Base-by-base conservation (phyloP, 2,888 invertebrate genomes). In the Parapristionchus giblindavisi region DNA sequence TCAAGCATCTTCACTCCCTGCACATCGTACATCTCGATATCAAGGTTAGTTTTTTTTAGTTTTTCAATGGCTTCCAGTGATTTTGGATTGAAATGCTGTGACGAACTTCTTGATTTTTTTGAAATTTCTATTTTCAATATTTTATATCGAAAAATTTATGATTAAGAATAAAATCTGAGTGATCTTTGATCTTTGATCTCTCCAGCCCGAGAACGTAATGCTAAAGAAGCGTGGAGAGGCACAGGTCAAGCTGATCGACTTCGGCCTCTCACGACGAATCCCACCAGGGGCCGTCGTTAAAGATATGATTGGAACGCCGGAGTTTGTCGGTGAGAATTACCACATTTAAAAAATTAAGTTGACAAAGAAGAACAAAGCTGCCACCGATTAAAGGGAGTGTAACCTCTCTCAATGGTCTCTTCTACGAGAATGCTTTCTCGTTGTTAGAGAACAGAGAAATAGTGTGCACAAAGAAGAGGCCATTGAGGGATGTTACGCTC, bases 21-120 rank as follows among this genome's bases (percentile, higher is more conserved):
- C 90, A 91, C 85, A 91, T 92, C 79, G 92, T 91, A 78, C 92
- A 92, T 88, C 89, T 92, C 79, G 92, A 92, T 88, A 90, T 92
- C 77, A 92, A 92, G 89, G 90, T 8, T n/a, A n/a, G 14, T 24
- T 58, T 27, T 17, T 43, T 17, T n/a, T n/a, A n/a, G n/a, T n/a
- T n/a, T n/a, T n/a, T n/a, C n/a, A n/a, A n/a, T n/a, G n/a, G n/a
- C n/a, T 14, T 48, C 21, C 21, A 48, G 11, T 48, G 48, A 48
- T 48, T 48, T 48, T 48, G 48, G 21, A 48, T 21, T 11, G 48
- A 14, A 21, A 11, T 14, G 21, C 48, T 48, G 21, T 14, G 11
- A 14, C 21, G 11, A 21, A 48, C 21, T 21, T 48, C 14, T 14
- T 14, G 14, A 21, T 14, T 48, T 48, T 14, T 48, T 14, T 14